Evolutionary conservation across 2,888 invertebrate species (phyloP).

Genomic region (Flabesymbios commensalis): DNA sequence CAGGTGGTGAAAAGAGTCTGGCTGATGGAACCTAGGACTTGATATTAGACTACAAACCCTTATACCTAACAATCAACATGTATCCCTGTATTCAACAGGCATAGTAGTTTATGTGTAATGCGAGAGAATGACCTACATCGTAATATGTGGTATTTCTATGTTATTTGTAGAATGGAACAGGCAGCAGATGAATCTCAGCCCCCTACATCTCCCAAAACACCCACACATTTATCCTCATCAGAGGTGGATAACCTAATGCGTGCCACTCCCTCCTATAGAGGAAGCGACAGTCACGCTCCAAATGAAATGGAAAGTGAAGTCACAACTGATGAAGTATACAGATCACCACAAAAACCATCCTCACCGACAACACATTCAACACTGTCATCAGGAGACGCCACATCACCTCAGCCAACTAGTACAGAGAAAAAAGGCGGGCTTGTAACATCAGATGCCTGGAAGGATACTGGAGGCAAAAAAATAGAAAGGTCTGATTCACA

Average conservation of each 20-base stretch:
- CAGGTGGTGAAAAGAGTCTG: too few relatives aligned
- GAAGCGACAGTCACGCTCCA: background rate
- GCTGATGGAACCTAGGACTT: too few relatives aligned
- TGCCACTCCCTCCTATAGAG: conserved; percentile 16
- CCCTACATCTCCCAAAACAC: background rate
- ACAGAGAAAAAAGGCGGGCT: conserved; percentile 9
- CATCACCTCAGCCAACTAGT: conserved; percentile 2
- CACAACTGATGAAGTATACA: background rate
- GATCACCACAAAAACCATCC: background rate
- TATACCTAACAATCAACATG: too few relatives aligned
- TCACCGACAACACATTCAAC: background rate
- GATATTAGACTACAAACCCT: too few relatives aligned
- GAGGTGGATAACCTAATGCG: conserved; percentile 28
- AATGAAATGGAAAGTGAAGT: background rate
- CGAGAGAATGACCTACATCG: too few relatives aligned
- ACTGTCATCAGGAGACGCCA: background rate
- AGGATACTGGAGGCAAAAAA: conserved; percentile 19
- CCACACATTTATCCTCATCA: conserved; percentile 1
- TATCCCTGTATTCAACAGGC: too few relatives aligned
- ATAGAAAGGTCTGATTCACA: conserved; percentile 27
- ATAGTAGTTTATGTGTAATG: too few relatives aligned
- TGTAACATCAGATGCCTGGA: conserved; percentile 26
- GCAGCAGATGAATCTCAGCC: background rate
- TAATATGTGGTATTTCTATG: too few relatives aligned
- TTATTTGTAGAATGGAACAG: too few relatives aligned